A percentile compares a stretch with the other conserved stretches of the same genome.
phyloP scores from a whole-genome alignment of 2,797 vertebrate genomes.

The Alcedo atthis region DNA sequence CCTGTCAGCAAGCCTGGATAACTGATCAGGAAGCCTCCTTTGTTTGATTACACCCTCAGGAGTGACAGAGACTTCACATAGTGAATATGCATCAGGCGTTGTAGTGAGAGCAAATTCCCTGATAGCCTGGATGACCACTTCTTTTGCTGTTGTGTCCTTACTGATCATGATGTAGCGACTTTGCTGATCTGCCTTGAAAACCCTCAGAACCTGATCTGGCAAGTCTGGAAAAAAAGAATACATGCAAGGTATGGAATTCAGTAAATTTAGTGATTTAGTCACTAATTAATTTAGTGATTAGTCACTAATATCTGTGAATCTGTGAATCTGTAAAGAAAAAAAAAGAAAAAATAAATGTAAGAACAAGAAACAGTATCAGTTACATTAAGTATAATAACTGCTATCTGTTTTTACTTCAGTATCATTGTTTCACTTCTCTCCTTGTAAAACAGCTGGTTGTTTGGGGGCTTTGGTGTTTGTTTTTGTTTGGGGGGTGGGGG shows the following conservation, averaged over 20 bases:
- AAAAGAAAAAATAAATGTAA: background rate
- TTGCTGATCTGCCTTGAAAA: conserved; percentile 98
- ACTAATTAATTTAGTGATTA: no score
- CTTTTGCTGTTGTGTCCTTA: conserved; percentile 97
- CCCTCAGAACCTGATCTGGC: conserved; percentile 95
- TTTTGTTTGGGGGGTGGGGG: background rate
- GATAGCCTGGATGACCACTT: conserved; percentile 96
- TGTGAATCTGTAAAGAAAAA: background rate
- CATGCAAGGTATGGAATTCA: background rate
- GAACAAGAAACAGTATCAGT: background rate
- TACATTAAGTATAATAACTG: background rate
- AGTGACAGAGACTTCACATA: conserved; percentile 97
- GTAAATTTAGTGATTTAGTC: background rate
- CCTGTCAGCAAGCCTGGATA: conserved; percentile 97
- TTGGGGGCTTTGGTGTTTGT: no score
- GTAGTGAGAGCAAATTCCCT: conserved; percentile 95
- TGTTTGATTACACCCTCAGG: conserved; percentile 99
- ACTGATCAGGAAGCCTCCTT: conserved; percentile 93
- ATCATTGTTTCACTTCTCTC: background rate
- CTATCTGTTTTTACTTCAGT: background rate
- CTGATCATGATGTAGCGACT: conserved; percentile 99
- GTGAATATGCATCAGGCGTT: conserved; percentile 90
- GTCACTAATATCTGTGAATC: no score
- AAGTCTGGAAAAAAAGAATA: conserved; percentile 81
- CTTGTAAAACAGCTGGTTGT: background rate